A percentile compares a stretch with the other conserved stretches of the same genome.
Conservation (phyloP, 2,888 invertebrate genomes). For the Stenurella melanura region DNA sequence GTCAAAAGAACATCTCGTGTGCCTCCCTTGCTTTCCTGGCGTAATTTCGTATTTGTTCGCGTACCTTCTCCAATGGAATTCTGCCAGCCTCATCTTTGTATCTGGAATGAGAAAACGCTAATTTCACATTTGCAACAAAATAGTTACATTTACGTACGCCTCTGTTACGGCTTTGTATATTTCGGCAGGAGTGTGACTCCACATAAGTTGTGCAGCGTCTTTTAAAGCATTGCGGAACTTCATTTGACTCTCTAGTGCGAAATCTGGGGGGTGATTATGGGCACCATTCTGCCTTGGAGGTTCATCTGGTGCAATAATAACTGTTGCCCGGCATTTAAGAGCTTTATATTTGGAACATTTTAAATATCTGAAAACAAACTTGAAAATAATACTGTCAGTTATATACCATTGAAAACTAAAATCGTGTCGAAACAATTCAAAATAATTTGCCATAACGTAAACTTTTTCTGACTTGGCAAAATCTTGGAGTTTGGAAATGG, state of each 20-base stretch:
- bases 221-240: slow-evolving; percentile 25
- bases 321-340: slow-evolving; percentile 21
- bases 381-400: not conserved
- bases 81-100: slow-evolving; percentile 8
- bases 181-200: slow-evolving; percentile 3
- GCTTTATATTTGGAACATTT: slow-evolving; percentile 27
- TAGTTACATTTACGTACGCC: not conserved
- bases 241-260: slow-evolving; percentile 23
- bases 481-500: too few species aligned
- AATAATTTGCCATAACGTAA: too few species aligned
- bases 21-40: slow-evolving; percentile 14
- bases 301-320: slow-evolving; percentile 1
- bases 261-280: slow-evolving; percentile 32
- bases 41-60: slow-evolving; percentile 15
- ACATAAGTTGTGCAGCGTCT: slow-evolving; percentile 23
- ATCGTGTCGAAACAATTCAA: too few species aligned
- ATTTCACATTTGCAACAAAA: not conserved
- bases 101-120: not conserved
- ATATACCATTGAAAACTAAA: too few species aligned
- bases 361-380: slow-evolving; percentile 10
- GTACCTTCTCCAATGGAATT: slow-evolving; percentile 13
- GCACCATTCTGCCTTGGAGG: not conserved
- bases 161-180: slow-evolving; percentile 18
- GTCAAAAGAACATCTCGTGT: slow-evolving; percentile 3
- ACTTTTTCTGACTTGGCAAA: too few species aligned